Evolutionary conservation across 2,113 vertebrate species (phyloP).

Genomic region (Bujurquina vittata): DNA sequence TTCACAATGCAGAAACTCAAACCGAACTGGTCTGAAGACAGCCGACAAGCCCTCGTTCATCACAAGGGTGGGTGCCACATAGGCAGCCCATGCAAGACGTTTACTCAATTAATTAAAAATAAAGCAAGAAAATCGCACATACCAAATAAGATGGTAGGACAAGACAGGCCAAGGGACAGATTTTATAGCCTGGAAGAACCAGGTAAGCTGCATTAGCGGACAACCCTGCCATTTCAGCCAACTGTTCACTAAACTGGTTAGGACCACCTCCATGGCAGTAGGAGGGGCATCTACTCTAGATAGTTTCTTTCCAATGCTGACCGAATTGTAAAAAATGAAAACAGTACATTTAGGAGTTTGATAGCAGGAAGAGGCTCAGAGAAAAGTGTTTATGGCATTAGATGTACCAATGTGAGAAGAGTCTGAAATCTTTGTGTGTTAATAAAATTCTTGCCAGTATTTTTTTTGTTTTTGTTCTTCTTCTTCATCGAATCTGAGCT

Average conservation of each 20-base stretch:
- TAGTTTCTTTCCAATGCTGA: background rate
- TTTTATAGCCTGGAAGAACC: too few species aligned
- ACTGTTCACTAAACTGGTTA: background rate
- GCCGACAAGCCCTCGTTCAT: background rate
- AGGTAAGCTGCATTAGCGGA: too few species aligned
- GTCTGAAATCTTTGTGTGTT: constrained; percentile 14
- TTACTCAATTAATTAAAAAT: too few species aligned
- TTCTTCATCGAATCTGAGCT: constrained; percentile 3
- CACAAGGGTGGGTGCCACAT: background rate
- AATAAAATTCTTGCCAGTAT: constrained; percentile 15
- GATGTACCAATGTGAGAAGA: constrained; percentile 6
- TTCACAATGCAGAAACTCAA: background rate
- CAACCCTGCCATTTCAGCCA: too few species aligned
- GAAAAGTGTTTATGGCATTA: background rate
- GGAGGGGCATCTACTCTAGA: background rate
- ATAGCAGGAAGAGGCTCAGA: background rate
- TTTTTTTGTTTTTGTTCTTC: background rate
- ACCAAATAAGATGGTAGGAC: too few species aligned
- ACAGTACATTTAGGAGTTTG: background rate
- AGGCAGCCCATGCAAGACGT: too few species aligned
- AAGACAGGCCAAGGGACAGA: too few species aligned
- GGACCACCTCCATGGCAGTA: background rate
- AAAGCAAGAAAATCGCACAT: too few species aligned
- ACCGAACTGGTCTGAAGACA: background rate
- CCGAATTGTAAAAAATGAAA: background rate